Base-by-base conservation (phyloP, 2,113 vertebrate genomes). In the Alexandromys fortis region DNA sequence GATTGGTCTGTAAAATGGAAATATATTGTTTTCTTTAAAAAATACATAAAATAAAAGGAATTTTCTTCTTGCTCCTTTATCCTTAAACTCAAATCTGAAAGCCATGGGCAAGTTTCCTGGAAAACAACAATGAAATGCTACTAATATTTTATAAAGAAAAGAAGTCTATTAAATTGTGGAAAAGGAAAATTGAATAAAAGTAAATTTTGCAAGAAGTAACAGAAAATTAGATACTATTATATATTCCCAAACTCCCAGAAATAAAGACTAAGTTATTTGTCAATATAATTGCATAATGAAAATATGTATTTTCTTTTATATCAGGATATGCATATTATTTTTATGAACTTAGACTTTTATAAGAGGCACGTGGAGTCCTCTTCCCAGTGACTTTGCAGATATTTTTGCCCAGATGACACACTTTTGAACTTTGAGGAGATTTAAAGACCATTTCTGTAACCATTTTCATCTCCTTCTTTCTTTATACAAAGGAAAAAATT, bases 401-500 rank as follows among this genome's bases (percentile, higher is more conserved):
- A 42, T 28, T 9, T 47, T 78, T 73, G 45, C 13, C 13, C 30
- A 82, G 4, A 52, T 61, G 33, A 77, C 6, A 81, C 1, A 3
- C 2, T 55, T 16, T 61, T 76, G 10, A 76, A 67, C 77, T 97
- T 91, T 94, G 24, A 82, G 9, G 2, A 77, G 2, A 11, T 42
- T 93, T 77, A 86, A 93, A 47, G 9, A 0, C 21, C 42, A 55
- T 45, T 26, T 0, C 14, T 33, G 1, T 26, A 70, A 24, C 1
- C 0, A 3, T 91, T 92, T 88, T 47, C 24, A 1, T 89, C 45
- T 76, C 30, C 13, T 65, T 17, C 28, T 14, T 89, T 24, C 3
- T 77, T 77, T 97, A 49, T 26, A 55, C n/a, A 93, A 90, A 92
- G 13, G 30, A 93, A 58, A 16, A 81, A 70, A 85, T 90, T 61